Evolutionary conservation across 2,888 invertebrate genomes (phyloP).

Genomic region (Penaeus monodon): DNA sequence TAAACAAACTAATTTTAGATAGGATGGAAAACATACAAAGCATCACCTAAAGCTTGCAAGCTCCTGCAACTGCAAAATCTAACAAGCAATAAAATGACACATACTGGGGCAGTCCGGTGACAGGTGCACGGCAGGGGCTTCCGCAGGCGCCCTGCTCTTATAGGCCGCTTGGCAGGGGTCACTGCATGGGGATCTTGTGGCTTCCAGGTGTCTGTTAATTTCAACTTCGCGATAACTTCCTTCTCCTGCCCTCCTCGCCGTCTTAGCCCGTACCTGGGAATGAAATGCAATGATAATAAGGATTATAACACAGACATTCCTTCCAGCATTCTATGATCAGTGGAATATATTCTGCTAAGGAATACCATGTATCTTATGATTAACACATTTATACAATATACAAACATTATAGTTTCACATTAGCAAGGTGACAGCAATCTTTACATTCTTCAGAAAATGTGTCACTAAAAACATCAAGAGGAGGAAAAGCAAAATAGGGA

Average conservation of each 20-base stretch:
- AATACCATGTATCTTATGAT: too few relatives aligned
- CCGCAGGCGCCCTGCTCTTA: constrained; percentile 61
- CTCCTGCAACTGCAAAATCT: background rate
- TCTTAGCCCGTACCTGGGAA: constrained; percentile 52
- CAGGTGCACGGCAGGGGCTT: constrained; percentile 63
- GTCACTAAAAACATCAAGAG: too few relatives aligned
- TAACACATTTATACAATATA: too few relatives aligned
- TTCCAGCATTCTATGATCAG: background rate
- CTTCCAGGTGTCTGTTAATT: constrained; percentile 56
- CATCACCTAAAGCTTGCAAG: too few relatives aligned
- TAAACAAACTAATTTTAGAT: too few relatives aligned
- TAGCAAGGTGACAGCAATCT: too few relatives aligned
- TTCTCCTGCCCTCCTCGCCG: constrained; percentile 32
- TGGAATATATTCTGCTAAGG: too few relatives aligned
- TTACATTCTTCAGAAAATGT: too few relatives aligned
- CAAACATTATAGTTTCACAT: too few relatives aligned
- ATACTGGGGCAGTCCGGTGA: constrained; percentile 29
- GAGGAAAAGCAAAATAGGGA: too few relatives aligned
- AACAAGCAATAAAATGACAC: background rate
- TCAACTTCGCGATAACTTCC: constrained; percentile 24
- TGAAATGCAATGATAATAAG: background rate
- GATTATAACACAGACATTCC: background rate
- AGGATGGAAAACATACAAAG: too few relatives aligned
- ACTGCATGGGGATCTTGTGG: constrained; percentile 64
- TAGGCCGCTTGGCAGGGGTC: constrained; percentile 51